Conservation (phyloP, 2,888 invertebrate genomes). For the Cantharis flavilabris region DNA sequence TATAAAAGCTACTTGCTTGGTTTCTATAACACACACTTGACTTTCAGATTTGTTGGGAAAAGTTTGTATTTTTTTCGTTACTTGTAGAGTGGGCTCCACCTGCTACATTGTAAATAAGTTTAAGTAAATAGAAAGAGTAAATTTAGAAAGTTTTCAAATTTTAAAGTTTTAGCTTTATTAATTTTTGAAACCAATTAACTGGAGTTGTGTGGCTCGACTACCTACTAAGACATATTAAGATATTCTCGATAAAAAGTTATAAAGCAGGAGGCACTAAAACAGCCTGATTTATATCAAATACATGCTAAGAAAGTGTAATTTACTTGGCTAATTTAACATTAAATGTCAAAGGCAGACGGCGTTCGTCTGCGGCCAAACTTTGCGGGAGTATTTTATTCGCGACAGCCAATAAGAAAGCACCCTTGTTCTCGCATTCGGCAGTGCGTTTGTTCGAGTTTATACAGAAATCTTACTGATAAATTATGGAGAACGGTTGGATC, state of each 20-base stretch:
- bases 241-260: slow-evolving; percentile 28
- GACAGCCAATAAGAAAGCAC: slow-evolving; percentile 44
- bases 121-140: not conserved
- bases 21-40: slow-evolving; percentile 37
- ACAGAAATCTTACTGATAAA: slow-evolving; percentile 39
- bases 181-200: not conserved
- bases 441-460: slow-evolving; percentile 41
- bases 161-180: slow-evolving; percentile 5
- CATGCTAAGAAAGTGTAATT: slow-evolving; percentile 52
- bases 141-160: not conserved
- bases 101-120: slow-evolving; percentile 26
- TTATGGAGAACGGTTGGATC: slow-evolving; percentile 33
- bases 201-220: slow-evolving; percentile 1
- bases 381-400: slow-evolving; percentile 47
- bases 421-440: slow-evolving; percentile 37
- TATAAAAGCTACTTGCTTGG: slow-evolving; percentile 12
- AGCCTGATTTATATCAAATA: slow-evolving; percentile 48
- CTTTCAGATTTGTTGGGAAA: slow-evolving; percentile 42
- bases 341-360: slow-evolving; percentile 49
- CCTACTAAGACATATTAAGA: slow-evolving; percentile 10
- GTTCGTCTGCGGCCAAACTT: slow-evolving; percentile 48
- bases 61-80: slow-evolving; percentile 36
- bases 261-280: slow-evolving; percentile 31
- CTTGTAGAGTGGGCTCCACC: slow-evolving; percentile 37
- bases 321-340: slow-evolving; percentile 51